Evolutionary conservation across 2,113 vertebrate genomes (phyloP).

Genomic region (Mola mola): DNA sequence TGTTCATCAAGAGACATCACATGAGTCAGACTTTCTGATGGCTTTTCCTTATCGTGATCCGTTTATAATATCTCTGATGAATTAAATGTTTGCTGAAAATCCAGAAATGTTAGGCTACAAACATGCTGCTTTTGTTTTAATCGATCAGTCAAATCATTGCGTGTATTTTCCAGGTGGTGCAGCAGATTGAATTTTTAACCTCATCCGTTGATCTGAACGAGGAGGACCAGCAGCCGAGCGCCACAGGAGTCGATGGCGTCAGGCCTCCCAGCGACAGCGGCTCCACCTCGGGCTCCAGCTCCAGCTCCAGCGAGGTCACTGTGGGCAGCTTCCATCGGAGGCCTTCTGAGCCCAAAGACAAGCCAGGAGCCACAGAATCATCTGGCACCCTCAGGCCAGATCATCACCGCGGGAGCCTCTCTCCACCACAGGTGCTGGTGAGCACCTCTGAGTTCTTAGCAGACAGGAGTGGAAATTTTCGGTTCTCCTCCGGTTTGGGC

Average conservation of each 20-base stretch:
- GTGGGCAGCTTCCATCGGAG: constrained; percentile 33
- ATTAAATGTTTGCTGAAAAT: background rate
- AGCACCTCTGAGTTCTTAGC: constrained; percentile 33
- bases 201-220: constrained; percentile 78
- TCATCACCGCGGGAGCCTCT: constrained; percentile 28
- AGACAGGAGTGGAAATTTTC: constrained; percentile 26
- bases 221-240: constrained; percentile 51
- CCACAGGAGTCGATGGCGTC: constrained; percentile 27
- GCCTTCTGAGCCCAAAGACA: constrained; percentile 12
- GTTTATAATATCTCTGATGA: background rate
- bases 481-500: constrained; percentile 7
- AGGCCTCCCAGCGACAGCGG: constrained; percentile 54
- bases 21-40: too few species aligned
- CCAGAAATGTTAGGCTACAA: too few species aligned
- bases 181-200: constrained; percentile 84
- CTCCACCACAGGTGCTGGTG: constrained; percentile 46
- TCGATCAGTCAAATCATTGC: background rate
- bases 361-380: constrained; percentile 9
- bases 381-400: constrained; percentile 31
- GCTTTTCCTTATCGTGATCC: background rate
- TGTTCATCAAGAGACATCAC: too few species aligned
- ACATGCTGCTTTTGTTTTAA: background rate
- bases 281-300: constrained; percentile 65
- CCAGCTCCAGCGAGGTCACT: constrained; percentile 60
- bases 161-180: constrained; percentile 78